Evolutionary conservation across 2,888 invertebrate species (phyloP), one percentile per base, ranked within the genome.

Genomic region (Thecophora atra): DNA sequence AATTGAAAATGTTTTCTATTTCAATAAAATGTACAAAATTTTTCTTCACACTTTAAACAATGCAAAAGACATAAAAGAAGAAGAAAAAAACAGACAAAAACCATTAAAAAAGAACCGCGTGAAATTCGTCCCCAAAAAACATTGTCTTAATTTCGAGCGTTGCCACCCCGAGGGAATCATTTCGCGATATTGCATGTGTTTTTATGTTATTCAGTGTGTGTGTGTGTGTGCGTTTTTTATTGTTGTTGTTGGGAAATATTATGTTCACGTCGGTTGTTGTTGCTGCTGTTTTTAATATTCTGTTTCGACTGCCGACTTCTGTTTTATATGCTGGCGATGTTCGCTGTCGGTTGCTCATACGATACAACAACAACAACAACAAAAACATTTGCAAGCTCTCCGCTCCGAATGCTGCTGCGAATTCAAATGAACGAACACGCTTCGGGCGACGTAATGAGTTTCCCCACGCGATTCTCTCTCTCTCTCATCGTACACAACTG

Each of bases 161-260:
- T 70, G 24, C 28, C 52, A n/a, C 63, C 70, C 52, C 19, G 37
- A 52, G 63, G 70, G 62, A 70, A 52, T 70, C 37, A 62, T 70
- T 51, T 63, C 21, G n/a, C 63, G 42, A 70, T 70, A 70, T 70
- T 70, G 70, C 63, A 70, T 70, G 70, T 70, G 62, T 62, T 70
- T 37, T 21, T 52, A 11, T 3, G 11, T 47, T 21, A 47, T 47
- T 26, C n/a, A 47, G 13, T 47, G 8, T n/a, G 28, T 21, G 5
- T 19, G 37, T 44, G 24, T 17, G 24, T 44, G 42, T 63, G 37
- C 42, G 19, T 64, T 47, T 51, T 64, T 64, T 44, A 0, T 44
- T 64, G 19, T 42, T 64, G 21, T 3, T 63, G 2, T 64, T 64
- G 19, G 24, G 19, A 19, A 21, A 42, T 37, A 24, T 64, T 64